Evolutionary conservation across 2,888 invertebrate species (phyloP).

Genomic region (Bellardia bayeri): DNA sequence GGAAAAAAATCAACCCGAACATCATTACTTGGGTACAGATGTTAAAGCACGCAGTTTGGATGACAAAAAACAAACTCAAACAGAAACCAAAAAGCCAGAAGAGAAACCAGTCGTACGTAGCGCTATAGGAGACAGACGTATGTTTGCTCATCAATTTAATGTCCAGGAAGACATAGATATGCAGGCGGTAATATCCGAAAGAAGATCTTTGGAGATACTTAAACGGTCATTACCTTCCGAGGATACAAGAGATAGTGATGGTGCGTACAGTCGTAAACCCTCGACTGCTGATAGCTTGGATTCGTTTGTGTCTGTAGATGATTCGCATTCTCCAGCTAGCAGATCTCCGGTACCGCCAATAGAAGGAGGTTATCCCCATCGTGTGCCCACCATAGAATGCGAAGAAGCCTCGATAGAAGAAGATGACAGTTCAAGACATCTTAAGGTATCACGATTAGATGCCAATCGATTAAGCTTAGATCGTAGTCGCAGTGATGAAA

Average conservation of each 20-base stretch:
- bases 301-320: constrained; percentile 86
- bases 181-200: constrained; percentile 87
- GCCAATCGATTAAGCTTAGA: constrained; percentile 82
- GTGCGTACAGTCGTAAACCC: constrained; percentile 82
- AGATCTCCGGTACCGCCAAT: constrained; percentile 79
- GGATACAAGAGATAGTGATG: constrained; percentile 82
- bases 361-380: constrained; percentile 80
- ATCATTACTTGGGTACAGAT: constrained; percentile 86
- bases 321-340: constrained; percentile 87
- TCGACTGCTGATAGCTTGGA: constrained; percentile 85
- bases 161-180: constrained; percentile 85
- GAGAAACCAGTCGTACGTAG: constrained; percentile 83
- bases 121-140: constrained; percentile 81
- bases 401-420: constrained; percentile 84
- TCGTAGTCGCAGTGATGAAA: constrained; percentile 88
- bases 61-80: constrained; percentile 84
- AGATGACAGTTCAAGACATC: constrained; percentile 81
- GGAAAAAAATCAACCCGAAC: constrained; percentile 87
- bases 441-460: constrained; percentile 81
- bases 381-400: constrained; percentile 84
- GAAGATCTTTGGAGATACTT: constrained; percentile 87
- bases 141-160: constrained; percentile 83
- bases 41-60: constrained; percentile 89
- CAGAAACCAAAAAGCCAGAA: constrained; percentile 82
- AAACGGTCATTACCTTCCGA: constrained; percentile 86